These are phyloP conservation scores for Homarus americanus DNA, from an alignment of 1,140 invertebrate species.

Conservation along the genomic window DNA sequence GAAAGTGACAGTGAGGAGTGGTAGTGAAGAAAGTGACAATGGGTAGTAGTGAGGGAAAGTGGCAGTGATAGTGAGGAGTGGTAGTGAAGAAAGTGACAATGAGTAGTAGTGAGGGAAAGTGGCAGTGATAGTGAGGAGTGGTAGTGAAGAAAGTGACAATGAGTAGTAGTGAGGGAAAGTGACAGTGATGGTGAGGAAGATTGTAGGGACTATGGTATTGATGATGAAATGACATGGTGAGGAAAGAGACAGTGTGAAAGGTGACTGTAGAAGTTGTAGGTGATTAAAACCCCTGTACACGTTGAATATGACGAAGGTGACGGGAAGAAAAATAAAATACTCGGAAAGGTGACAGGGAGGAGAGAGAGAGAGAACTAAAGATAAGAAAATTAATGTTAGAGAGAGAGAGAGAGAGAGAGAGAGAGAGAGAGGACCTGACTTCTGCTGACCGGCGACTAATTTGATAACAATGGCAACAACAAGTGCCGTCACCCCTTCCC, in stretches of 20 bases:
- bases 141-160: too few species aligned
- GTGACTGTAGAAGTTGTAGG: too few species aligned
- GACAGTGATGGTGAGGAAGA: not conserved
- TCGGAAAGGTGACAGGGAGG: not conserved
- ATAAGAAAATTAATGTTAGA: not conserved
- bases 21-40: too few species aligned
- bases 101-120: too few species aligned
- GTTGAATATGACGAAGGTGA: not conserved
- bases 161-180: not conserved
- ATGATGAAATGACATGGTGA: too few species aligned
- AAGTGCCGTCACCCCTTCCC: conserved; percentile 4
- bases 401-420: not conserved
- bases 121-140: too few species aligned
- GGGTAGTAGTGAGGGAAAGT: too few species aligned
- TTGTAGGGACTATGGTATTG: not conserved
- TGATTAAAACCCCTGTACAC: too few species aligned
- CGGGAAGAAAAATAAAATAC: not conserved
- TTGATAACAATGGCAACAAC: conserved; percentile 20
- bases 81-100: too few species aligned
- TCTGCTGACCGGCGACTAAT: not conserved
- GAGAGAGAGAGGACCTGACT: not conserved
- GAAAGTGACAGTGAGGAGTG: too few species aligned
- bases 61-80: too few species aligned
- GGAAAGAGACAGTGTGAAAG: not conserved
- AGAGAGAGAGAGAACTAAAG: not conserved